Conservation (phyloP, 2,797 vertebrate genomes). For the Muscicapa striata region DNA sequence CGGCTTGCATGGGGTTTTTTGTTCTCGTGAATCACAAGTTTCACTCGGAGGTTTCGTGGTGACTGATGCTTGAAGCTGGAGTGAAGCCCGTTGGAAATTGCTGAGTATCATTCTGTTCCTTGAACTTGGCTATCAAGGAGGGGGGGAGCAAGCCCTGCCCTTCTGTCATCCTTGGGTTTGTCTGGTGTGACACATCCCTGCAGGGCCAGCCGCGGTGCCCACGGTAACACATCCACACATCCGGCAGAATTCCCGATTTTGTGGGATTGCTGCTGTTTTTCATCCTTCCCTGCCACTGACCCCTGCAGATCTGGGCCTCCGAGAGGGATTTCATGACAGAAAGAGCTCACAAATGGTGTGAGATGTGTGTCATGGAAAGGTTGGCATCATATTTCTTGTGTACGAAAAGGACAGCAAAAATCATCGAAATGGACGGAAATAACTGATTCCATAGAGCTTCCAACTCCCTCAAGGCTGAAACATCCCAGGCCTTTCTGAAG, state of each 20-base stretch:
- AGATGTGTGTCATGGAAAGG: conserved; percentile 17
- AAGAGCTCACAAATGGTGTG: conserved; percentile 16
- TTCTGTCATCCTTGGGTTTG: background rate
- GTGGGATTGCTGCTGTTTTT: conserved; percentile 24
- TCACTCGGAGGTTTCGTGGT: background rate
- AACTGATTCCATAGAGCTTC: conserved; percentile 51
- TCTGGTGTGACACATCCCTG: background rate
- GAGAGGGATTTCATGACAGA: conserved; percentile 26
- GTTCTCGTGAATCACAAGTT: background rate
- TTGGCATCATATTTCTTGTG: conserved; percentile 46
- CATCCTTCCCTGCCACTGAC: background rate
- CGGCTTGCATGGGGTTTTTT: background rate
- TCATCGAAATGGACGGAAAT: conserved; percentile 19
- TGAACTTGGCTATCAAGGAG: background rate
- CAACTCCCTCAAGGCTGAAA: conserved; percentile 66
- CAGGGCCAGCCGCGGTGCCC: background rate
- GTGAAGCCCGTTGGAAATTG: background rate
- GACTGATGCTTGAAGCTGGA: background rate
- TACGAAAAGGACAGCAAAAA: conserved; percentile 33
- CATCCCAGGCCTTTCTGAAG: conserved; percentile 40
- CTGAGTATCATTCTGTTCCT: conserved; percentile 11
- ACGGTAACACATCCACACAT: background rate
- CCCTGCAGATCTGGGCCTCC: background rate
- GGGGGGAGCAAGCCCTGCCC: background rate
- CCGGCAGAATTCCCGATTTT: conserved; percentile 3